These are phyloP conservation scores for Metalampra italica DNA, from an alignment of 2,888 invertebrate genomes.

Conservation along the genomic window DNA sequence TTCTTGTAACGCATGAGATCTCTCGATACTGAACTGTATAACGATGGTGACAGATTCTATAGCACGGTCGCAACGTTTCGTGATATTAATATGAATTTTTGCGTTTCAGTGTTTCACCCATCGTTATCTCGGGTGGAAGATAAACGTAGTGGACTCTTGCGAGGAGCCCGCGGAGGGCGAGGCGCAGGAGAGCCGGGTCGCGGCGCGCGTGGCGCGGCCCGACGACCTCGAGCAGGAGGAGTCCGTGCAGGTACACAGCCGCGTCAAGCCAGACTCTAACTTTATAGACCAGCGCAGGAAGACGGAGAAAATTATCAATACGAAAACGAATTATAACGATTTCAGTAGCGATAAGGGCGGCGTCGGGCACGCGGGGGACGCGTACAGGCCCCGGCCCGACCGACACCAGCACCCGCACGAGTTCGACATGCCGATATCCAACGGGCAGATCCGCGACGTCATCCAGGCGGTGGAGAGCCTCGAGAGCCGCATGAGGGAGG, in stretches of 20 bases:
- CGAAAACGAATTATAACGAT: constrained; percentile 71
- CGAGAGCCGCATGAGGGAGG: constrained; percentile 55
- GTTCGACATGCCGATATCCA: constrained; percentile 66
- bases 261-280: constrained; percentile 80
- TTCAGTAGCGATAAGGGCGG: constrained; percentile 64
- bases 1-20: constrained; percentile 71
- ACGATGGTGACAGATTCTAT: constrained; percentile 42
- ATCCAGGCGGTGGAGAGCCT: constrained; percentile 64
- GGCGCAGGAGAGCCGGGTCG: constrained; percentile 69
- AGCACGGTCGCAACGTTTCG: neutral
- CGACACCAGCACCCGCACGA: constrained; percentile 49
- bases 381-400: constrained; percentile 31
- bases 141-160: constrained; percentile 88
- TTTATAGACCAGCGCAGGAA: constrained; percentile 66
- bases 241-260: constrained; percentile 82
- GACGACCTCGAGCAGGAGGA: constrained; percentile 62
- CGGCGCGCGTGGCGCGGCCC: constrained; percentile 54
- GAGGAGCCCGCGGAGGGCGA: constrained; percentile 45
- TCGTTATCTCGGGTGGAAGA: constrained; percentile 96
- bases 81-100: constrained; percentile 11
- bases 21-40: constrained; percentile 33
- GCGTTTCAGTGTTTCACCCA: constrained; percentile 92
- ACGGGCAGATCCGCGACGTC: constrained; percentile 63
- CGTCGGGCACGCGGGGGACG: constrained; percentile 49
- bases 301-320: constrained; percentile 67